phyloP scores from a whole-genome alignment of 2,888 invertebrate genomes.

The Coelopa pilipes region DNA sequence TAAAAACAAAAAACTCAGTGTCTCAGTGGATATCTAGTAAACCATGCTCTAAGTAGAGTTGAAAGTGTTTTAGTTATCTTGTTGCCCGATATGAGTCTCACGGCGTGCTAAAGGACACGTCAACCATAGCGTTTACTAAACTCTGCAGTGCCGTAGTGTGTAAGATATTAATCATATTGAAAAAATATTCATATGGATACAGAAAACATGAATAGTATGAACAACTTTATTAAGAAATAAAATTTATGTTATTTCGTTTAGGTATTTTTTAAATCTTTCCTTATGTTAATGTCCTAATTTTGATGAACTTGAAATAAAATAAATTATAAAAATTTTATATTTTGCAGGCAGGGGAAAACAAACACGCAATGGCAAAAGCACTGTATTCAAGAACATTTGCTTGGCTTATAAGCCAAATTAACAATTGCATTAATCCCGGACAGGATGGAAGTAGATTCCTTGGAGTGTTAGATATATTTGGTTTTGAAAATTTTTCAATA shows the following conservation, averaged over 20 bases:
- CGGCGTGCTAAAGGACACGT: no score
- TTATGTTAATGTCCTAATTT: not conserved
- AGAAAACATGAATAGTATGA: no score
- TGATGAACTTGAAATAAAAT: not conserved
- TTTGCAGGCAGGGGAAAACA: slow-evolving; percentile 83
- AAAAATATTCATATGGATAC: no score
- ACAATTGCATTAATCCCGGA: slow-evolving; percentile 90
- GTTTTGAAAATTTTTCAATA: slow-evolving; percentile 90
- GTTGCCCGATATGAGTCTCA: no score
- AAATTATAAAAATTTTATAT: slow-evolving; percentile 1
- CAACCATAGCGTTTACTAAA: no score
- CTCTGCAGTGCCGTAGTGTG: no score
- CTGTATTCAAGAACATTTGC: slow-evolving; percentile 90
- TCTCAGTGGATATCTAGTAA: no score
- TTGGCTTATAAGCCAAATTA: slow-evolving; percentile 92
- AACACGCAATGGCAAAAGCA: slow-evolving; percentile 94
- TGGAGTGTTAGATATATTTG: slow-evolving; percentile 92
- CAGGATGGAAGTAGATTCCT: slow-evolving; percentile 81
- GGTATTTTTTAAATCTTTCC: not conserved
- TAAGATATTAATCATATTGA: no score
- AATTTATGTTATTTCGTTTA: not conserved
- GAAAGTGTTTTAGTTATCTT: no score
- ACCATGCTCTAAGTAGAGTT: no score
- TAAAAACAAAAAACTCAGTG: no score
- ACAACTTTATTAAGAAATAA: not conserved